Percentiles rank a stretch among this genome's conserved stretches.
Evolutionary conservation across 37 sponge, comb jelly and placozoan species (phyloP).

Genomic region (Haliclona indistincta): DNA sequence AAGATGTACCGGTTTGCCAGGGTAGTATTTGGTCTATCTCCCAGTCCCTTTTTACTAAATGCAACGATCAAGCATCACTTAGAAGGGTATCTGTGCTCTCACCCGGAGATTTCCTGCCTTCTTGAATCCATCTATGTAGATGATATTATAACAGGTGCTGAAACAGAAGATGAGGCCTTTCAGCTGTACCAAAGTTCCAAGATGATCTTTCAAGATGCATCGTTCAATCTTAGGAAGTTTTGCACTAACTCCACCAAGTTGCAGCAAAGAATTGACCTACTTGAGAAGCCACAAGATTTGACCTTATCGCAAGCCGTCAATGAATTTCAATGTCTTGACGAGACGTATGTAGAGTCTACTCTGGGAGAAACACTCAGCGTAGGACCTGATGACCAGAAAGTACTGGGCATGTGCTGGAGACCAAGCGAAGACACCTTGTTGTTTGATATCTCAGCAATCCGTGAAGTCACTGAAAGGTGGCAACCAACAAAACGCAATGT

Average conservation of each 20-base stretch:
- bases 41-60: no score
- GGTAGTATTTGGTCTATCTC: conserved; percentile 2
- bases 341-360: not conserved
- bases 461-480: not conserved
- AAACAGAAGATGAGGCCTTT: conserved; percentile 11
- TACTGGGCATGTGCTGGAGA: conserved; percentile 15
- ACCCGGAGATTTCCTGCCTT: not conserved
- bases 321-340: no score
- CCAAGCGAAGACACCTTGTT: conserved; percentile 3
- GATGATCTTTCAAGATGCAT: not conserved
- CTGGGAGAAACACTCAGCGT: not conserved
- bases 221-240: conserved; percentile 6
- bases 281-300: not conserved
- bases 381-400: conserved; percentile 12
- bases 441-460: conserved; percentile 20
- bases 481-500: conserved; percentile 37
- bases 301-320: no score
- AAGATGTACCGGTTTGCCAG: not conserved
- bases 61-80: not conserved
- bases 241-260: conserved; percentile 6
- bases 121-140: conserved; percentile 24
- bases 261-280: conserved; percentile 6
- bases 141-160: conserved; percentile 11
- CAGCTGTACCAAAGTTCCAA: conserved; percentile 24
- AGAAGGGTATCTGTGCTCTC: not conserved